Evolutionary conservation across 2,888 invertebrate genomes (phyloP), one percentile per base, ranked within the genome.

Genomic region (Eupithecia subumbrata): DNA sequence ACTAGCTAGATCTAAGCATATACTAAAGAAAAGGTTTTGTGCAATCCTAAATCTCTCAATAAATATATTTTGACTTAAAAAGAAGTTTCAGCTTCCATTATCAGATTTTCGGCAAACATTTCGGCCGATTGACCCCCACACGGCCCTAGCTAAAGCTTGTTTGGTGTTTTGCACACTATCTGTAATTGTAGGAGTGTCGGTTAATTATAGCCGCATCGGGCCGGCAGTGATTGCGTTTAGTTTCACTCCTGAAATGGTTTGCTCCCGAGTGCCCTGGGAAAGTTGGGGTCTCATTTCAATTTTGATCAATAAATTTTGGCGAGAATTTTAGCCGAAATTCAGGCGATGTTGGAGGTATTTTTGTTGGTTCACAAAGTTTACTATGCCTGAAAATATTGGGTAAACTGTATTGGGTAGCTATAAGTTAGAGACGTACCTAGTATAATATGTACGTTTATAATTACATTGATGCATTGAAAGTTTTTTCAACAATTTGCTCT

Each of bases 141-240:
- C 30, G 43, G 34, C 71, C 56, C 66, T 72, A 77, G 67, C 74
- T 67, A 64, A 68, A 72, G 74, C 64, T 73, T 79, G 76, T 75
- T 80, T 75, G 74, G 76, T 73, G 78, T 79, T 80, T 75, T 75
- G 72, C 77, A 77, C 71, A 77, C 71, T 73, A 77, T 79, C 73
- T 71, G 79, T 79, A 80, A 79, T 74, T 78, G 80, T 75, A 77
- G 74, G 72, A 74, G 74, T 76, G 72, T 71, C 70, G 75, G 76
- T 76, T 80, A 79, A 79, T 77, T 77, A 79, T 77, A 74, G 78
- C 76, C 77, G 73, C 78, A 69, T 77, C 67, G 81, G 78, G 75
- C 60, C 74, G 40, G 48, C 73, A 25, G 73, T 75, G 77, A 77
- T 77, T 77, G 76, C 72, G 69, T 78, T 78, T 78, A 74, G 75